These are phyloP conservation scores for Nomia melanderi DNA, from an alignment of 1,140 invertebrate genomes.

Conservation along the genomic window DNA sequence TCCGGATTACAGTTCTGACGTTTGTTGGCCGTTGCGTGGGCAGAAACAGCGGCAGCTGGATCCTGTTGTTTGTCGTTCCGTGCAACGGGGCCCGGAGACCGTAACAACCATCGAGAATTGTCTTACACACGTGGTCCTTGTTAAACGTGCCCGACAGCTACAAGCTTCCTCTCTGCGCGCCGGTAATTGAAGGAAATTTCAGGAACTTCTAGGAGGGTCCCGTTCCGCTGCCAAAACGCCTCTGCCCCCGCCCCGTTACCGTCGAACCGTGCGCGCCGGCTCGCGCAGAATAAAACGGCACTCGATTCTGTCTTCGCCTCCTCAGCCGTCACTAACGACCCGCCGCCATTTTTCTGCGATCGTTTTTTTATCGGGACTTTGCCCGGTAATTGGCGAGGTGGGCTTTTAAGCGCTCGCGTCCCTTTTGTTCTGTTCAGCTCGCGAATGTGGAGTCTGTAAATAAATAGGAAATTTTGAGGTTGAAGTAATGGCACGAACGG, in stretches of 20 bases:
- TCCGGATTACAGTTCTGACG: conserved; percentile 35
- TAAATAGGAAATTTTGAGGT: no score
- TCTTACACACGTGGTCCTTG: conserved; percentile 50
- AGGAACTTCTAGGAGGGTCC: conserved; percentile 2
- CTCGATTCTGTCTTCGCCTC: not conserved
- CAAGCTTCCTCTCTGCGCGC: not conserved
- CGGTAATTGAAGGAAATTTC: conserved; percentile 41
- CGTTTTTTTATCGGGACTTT: no score
- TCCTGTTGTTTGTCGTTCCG: conserved; percentile 55
- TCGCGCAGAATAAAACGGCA: not conserved
- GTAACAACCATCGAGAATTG: conserved; percentile 45
- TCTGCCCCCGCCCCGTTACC: not conserved
- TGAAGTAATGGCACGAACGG: no score
- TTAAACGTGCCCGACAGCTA: conserved; percentile 44
- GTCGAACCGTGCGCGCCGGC: no score
- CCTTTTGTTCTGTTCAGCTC: no score
- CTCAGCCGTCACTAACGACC: no score
- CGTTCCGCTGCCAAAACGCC: conserved; percentile 2
- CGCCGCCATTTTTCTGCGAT: no score
- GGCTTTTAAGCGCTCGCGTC: no score
- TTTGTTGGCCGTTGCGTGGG: conserved; percentile 40
- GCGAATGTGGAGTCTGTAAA: no score
- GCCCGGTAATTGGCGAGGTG: no score
- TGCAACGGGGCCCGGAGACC: conserved; percentile 5
- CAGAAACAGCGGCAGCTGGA: conserved; percentile 52